A percentile compares a stretch with the other conserved stretches of the same genome.
phyloP scores from a whole-genome alignment of 2,888 invertebrate species.

The Leptinotarsa haldemani region DNA sequence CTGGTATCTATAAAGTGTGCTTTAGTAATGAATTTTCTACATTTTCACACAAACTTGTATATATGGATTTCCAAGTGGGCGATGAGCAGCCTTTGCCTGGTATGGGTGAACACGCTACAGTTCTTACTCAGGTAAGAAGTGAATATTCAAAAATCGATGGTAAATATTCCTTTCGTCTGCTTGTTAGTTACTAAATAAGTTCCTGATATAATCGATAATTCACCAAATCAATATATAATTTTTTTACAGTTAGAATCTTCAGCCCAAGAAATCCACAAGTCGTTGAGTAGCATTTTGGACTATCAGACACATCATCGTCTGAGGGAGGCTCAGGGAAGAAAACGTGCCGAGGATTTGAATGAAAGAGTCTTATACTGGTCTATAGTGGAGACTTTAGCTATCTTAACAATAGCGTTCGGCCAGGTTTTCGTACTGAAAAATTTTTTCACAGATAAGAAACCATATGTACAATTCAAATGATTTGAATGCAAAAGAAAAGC shows the following conservation, averaged over 20 bases:
- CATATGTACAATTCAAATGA: conserved; percentile 56
- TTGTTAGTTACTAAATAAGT: no score
- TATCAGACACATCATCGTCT: conserved; percentile 97
- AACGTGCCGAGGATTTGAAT: conserved; percentile 96
- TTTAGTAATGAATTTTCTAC: conserved; percentile 99
- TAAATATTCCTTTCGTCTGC: no score
- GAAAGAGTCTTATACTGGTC: conserved; percentile 96
- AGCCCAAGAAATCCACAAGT: conserved; percentile 89
- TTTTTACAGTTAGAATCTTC: conserved; percentile 88
- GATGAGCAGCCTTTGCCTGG: conserved; percentile 89
- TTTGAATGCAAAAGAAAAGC: not conserved
- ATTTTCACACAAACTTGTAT: conserved; percentile 97
- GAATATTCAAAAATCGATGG: not conserved
- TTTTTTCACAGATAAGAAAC: conserved; percentile 85
- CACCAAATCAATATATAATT: not conserved
- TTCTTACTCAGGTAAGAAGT: conserved; percentile 84
- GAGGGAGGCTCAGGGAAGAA: conserved; percentile 93
- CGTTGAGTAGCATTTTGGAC: conserved; percentile 88
- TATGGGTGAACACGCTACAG: conserved; percentile 84
- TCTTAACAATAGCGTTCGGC: conserved; percentile 86
- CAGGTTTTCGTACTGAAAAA: conserved; percentile 93
- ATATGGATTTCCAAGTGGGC: conserved; percentile 97
- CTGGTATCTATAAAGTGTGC: conserved; percentile 88
- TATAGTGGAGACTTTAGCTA: conserved; percentile 84
- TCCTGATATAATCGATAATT: no score